These are phyloP conservation scores for Capromys pilorides DNA, from an alignment of 2,797 vertebrate genomes.

Conservation along the genomic window DNA sequence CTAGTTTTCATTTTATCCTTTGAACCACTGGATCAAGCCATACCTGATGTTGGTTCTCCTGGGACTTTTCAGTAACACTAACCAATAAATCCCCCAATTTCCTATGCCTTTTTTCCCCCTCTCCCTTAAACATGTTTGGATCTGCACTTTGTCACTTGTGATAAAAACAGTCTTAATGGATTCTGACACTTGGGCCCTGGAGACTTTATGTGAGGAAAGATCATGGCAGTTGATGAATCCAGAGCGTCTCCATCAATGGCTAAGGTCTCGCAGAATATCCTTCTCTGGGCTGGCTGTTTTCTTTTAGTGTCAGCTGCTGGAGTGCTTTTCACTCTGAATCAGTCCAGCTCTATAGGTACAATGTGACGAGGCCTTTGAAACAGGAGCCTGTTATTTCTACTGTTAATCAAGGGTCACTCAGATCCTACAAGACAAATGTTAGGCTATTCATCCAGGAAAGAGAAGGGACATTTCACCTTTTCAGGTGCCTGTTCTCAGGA, in stretches of 20 bases:
- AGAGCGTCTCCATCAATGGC: background rate
- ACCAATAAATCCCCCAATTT: slow-evolving; percentile 8
- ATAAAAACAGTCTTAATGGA: slow-evolving; percentile 15
- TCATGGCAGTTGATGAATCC: background rate
- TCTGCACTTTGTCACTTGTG: background rate
- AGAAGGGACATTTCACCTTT: slow-evolving; percentile 19
- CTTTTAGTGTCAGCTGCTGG: slow-evolving; percentile 5
- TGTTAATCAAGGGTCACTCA: background rate
- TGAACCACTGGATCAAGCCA: background rate
- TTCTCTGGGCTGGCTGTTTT: background rate
- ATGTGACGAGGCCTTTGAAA: slow-evolving; percentile 32
- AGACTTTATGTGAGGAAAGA: background rate
- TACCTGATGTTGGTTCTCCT: background rate
- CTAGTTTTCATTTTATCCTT: background rate
- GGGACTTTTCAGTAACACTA: background rate
- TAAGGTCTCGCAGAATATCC: background rate
- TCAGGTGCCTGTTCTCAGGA: background rate
- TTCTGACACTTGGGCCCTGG: background rate
- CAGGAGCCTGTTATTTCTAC: slow-evolving; percentile 47
- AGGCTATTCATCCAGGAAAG: slow-evolving; percentile 20
- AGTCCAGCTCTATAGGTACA: background rate
- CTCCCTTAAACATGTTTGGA: background rate
- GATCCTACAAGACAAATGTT: slow-evolving; percentile 36
- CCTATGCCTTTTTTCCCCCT: background rate
- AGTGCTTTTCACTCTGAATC: background rate